Evolutionary conservation across 2,888 invertebrate genomes (phyloP), one percentile per base, ranked within the genome.

Genomic region (Meteorus cinctellus): DNA sequence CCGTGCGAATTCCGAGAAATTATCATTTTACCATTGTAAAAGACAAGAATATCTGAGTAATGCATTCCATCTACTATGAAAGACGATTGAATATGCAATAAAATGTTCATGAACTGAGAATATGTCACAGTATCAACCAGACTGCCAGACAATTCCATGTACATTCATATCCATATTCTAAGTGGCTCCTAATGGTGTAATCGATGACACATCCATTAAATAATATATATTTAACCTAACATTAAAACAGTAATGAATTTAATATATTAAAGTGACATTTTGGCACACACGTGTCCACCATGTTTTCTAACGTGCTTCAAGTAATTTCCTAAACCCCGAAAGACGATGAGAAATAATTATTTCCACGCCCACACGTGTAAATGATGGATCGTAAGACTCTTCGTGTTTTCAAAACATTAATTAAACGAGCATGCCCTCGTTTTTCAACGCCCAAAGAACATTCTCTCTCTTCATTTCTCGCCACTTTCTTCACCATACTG

Each of bases 351-450:
- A 65, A 80, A 80, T 81, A 79, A 80, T 80, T 78, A 80, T 81
- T 81, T 80, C 77, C 79, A 79, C 78, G 74, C 81, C 79, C 74
- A 70, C 78, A 75, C 73, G 74, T 74, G 73, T 78, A 81, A 84
- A 82, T 83, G 83, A 84, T 81, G 78, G 81, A 84, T 72, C 78
- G 36, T 74, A 41, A 55, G 77, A 69, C 63, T 77, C 70, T 75
- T 75, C 81, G 76, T 82, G 83, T 82, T 83, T 82, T 79, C 76
- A 81, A 82, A 81, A 82, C 82, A 82, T 84, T 84, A 85, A 85
- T 85, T 84, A 85, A 85, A 81, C 82, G 82, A 81, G 82, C 80
- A 80, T 82, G 81, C 80, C 81, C 79, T 79, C 80, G 79, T 82
- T 82, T 82, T 80, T 77, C 78, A 74, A 76, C 77, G 78, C 80